Percentiles rank a stretch among this genome's conserved stretches.
Conservation (phyloP, 2,113 vertebrate species). For the Lepus timidus region DNA sequence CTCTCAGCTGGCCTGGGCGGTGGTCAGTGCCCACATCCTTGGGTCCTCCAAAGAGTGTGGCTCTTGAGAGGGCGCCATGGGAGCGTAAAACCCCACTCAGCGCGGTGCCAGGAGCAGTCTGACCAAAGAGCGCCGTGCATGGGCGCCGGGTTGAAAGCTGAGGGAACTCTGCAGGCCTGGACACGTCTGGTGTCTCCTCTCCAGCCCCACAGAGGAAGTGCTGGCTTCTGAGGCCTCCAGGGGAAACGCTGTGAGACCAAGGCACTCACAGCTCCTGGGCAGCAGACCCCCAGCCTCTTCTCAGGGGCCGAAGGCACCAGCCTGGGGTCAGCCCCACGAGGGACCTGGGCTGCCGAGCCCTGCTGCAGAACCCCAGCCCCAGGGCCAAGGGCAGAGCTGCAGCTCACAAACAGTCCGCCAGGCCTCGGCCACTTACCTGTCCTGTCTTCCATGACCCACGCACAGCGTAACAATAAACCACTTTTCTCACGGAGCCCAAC, state of each 20-base stretch:
- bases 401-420: neutral
- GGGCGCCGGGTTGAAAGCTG: neutral
- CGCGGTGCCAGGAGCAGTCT: neutral
- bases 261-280: neutral
- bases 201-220: neutral
- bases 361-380: neutral
- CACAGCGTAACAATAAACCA: neutral
- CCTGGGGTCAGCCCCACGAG: neutral
- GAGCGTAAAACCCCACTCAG: neutral
- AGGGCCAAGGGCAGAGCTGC: neutral
- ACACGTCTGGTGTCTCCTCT: neutral
- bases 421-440: neutral
- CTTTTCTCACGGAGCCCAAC: neutral
- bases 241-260: neutral
- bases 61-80: neutral
- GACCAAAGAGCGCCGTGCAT: neutral
- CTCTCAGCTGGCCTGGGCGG: neutral
- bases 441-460: neutral
- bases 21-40: neutral
- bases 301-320: neutral
- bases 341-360: neutral
- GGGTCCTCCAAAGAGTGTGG: neutral
- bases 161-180: neutral
- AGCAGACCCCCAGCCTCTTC: neutral
- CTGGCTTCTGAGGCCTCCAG: neutral